Base-by-base conservation (phyloP, 2,797 vertebrate species). In the Hybognathus amarus region DNA sequence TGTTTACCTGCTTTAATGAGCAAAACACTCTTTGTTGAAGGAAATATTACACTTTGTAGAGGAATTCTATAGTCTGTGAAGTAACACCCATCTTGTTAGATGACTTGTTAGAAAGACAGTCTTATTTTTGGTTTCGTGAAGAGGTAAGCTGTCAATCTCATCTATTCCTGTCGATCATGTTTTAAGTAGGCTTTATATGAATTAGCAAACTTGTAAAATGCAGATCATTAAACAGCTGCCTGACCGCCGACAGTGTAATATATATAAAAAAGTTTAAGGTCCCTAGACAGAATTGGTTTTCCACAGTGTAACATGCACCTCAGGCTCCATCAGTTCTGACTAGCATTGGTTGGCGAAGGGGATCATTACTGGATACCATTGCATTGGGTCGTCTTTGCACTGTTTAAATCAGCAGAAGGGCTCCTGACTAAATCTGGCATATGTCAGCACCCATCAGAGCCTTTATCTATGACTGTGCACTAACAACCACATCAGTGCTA, bases 401-500 rank as follows among this genome's bases (percentile, higher is more conserved):
- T 75, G 24, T 50, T 85, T 68, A 82, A 82, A 76, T 82, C 84
- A 76, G 84, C 84, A 68, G 74, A 71, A 70, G 42, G 70, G 24
- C 70, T 64, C 70, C 69, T 70, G 68, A 74, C 66, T 68, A 78
- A 61, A 42, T 78, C 75, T 67, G 82, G 75, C 74, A 77, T 77
- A 11, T 61, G 80, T 77, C 85, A 86, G 76, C 38, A 5, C 36
- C 38, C 42, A 66, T 86, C 76, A 63, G 59, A 30, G 61, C 38
- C 75, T 86, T 82, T 45, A 86, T 83, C 59, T 82, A 64, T 83
- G 75, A 75, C 80, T 82, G 70, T 36, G 22, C 73, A 71, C 73
- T 85, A 45, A 83, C 76, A 69, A 83, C 80, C 59, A 66, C 81
- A 70, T 79, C 68, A 86, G 73, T 83, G 36, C 36, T 36, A 27